Percentiles rank a stretch among this genome's conserved stretches.
These are phyloP conservation scores for Drosophila kepulauana DNA, from an alignment of 1,140 invertebrate genomes.

Conservation along the genomic window DNA sequence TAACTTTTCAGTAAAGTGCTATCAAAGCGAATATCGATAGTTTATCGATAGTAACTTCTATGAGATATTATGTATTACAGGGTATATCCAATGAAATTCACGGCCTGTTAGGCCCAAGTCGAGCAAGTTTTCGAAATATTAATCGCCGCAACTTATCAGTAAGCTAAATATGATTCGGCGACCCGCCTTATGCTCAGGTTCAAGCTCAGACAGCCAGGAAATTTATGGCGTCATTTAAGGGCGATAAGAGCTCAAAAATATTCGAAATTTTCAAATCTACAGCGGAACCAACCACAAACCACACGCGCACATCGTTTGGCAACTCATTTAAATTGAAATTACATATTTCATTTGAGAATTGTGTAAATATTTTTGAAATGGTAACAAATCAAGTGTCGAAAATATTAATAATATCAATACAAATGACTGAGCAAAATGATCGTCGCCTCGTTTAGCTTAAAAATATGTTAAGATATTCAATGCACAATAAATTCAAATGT, in stretches of 20 bases:
- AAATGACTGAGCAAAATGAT: conserved; percentile 37
- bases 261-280: conserved; percentile 12
- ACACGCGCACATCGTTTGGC: conserved; percentile 33
- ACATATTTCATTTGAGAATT: conserved; percentile 71
- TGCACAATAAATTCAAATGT: conserved; percentile 23
- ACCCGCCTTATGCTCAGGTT: conserved; percentile 48
- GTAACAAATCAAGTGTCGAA: conserved; percentile 72
- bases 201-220: conserved; percentile 65
- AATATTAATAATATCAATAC: conserved; percentile 61
- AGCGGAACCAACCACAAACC: conserved; percentile 5
- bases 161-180: conserved; percentile 48
- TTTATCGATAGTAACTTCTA: background rate
- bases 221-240: conserved; percentile 69
- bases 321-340: conserved; percentile 70
- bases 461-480: conserved; percentile 26
- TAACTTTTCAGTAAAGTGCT: background rate
- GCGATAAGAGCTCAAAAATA: conserved; percentile 58
- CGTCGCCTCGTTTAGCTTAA: conserved; percentile 6
- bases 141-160: conserved; percentile 56
- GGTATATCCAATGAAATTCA: conserved; percentile 17
- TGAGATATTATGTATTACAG: background rate
- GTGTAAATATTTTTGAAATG: conserved; percentile 66
- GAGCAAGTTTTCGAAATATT: conserved; percentile 10
- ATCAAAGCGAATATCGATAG: background rate
- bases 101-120: conserved; percentile 15